Conservation (phyloP, 2,888 invertebrate species). For the Drosophila lutescens region DNA sequence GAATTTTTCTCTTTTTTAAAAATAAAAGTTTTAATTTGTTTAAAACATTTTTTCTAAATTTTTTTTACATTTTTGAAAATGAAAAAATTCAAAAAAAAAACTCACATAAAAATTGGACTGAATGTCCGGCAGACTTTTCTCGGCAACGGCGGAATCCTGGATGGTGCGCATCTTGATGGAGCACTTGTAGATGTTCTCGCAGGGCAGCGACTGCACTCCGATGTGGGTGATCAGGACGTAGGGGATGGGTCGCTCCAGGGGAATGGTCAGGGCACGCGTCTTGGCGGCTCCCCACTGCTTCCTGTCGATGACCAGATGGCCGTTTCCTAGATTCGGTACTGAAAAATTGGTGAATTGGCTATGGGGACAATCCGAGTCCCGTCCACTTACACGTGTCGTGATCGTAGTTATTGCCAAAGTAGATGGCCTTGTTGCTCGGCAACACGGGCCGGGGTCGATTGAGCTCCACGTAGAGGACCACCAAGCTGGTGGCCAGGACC, state of each 20-base stretch:
- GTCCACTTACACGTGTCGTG: slow-evolving; percentile 82
- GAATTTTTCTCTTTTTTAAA: too few relatives aligned
- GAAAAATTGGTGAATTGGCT: slow-evolving; percentile 69
- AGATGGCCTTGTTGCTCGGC: slow-evolving; percentile 60
- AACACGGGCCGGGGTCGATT: slow-evolving; percentile 47
- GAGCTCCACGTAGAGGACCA: slow-evolving; percentile 78
- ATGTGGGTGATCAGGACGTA: slow-evolving; percentile 86
- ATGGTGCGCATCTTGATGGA: slow-evolving; percentile 84
- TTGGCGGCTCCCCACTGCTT: slow-evolving; percentile 83
- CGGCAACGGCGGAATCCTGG: slow-evolving; percentile 84
- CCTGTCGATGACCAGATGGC: slow-evolving; percentile 83
- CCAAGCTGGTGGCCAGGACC: slow-evolving; percentile 70
- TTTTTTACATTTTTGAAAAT: too few relatives aligned
- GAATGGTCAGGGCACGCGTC: slow-evolving; percentile 62
- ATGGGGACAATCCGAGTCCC: slow-evolving; percentile 15
- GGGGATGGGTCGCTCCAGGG: slow-evolving; percentile 83
- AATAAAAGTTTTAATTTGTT: too few relatives aligned
- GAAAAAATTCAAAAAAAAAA: background rate
- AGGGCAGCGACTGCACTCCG: slow-evolving; percentile 84
- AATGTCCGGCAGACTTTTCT: slow-evolving; percentile 84
- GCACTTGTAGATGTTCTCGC: slow-evolving; percentile 84
- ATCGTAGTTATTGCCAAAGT: slow-evolving; percentile 83
- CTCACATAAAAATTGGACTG: slow-evolving; percentile 84
- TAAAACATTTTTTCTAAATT: too few relatives aligned
- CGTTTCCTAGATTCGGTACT: slow-evolving; percentile 84